These are phyloP conservation scores for Silurus meridionalis DNA, from an alignment of 2,113 vertebrate species.

Conservation along the genomic window DNA sequence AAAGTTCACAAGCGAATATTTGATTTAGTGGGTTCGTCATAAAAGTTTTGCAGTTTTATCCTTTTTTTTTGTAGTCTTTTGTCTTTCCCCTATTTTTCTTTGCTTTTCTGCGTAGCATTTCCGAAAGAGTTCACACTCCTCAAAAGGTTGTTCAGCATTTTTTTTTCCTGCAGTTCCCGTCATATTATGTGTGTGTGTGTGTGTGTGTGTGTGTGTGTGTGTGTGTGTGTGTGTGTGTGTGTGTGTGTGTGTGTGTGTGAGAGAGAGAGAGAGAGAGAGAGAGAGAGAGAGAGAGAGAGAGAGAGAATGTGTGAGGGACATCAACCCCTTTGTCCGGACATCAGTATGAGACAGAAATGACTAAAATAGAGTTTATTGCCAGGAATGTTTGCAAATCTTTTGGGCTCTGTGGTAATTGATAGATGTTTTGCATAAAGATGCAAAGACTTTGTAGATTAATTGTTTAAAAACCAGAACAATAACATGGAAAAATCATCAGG, in stretches of 20 bases:
- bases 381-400: slow-evolving; percentile 8
- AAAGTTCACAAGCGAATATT: neutral
- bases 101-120: neutral
- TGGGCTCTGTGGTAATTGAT: neutral
- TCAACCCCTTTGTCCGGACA: neutral
- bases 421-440: neutral
- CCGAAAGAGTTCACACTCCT: neutral
- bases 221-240: too few relatives aligned
- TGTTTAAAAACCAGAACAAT: neutral
- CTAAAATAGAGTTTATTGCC: neutral
- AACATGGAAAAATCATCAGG: neutral
- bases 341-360: slow-evolving; percentile 33
- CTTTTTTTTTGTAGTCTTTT: neutral
- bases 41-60: neutral
- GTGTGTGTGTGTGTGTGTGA: too few relatives aligned
- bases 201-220: neutral
- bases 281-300: neutral
- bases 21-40: neutral
- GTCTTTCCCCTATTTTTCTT: slow-evolving; percentile 2
- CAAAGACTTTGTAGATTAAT: neutral
- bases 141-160: neutral
- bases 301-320: neutral
- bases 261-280: too few relatives aligned
- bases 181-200: slow-evolving; percentile 11
- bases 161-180: neutral